Evolutionary conservation across 2,797 vertebrate species (phyloP).

Genomic region (Austrolebias charrua): DNA sequence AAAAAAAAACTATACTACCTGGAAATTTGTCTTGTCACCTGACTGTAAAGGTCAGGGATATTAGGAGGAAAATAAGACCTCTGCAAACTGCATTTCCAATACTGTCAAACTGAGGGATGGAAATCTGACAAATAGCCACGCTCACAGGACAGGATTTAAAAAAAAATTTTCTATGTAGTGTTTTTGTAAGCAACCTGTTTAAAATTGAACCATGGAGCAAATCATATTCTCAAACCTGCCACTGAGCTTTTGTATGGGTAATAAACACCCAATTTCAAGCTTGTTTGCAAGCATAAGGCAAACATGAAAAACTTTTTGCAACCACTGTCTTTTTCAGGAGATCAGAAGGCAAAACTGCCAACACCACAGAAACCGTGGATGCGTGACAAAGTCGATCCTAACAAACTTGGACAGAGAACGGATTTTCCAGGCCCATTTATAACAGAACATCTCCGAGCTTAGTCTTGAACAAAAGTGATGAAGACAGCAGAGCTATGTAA

Average conservation of each 20-base stretch:
- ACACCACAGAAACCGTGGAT: conserved; percentile 57
- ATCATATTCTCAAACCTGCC: conserved; percentile 32
- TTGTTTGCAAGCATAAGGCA: conserved; percentile 41
- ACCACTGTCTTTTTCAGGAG: conserved; percentile 38
- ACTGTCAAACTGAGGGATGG: conserved; percentile 22
- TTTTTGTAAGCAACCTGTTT: conserved; percentile 35
- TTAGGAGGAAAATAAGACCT: conserved; percentile 35
- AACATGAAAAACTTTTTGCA: conserved; percentile 37
- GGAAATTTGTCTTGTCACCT: conserved; percentile 62
- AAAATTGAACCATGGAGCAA: conserved; percentile 36
- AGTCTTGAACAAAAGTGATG: conserved; percentile 58
- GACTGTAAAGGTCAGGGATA: conserved; percentile 17
- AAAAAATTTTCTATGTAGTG: conserved; percentile 13
- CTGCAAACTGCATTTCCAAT: conserved; percentile 41
- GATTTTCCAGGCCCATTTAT: conserved; percentile 76
- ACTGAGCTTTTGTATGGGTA: conserved; percentile 43
- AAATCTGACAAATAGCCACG: conserved; percentile 32
- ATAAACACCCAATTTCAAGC: conserved; percentile 52
- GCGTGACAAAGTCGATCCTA: conserved; percentile 65
- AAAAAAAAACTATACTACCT: conserved; percentile 55
- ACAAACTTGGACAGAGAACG: conserved; percentile 67
- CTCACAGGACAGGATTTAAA: conserved; percentile 4
- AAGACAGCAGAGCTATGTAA: conserved; percentile 47
- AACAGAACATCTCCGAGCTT: conserved; percentile 62
- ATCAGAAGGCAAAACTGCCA: conserved; percentile 57